Conservation (phyloP, 2,113 vertebrate species). For the Neoarius graeffei region DNA sequence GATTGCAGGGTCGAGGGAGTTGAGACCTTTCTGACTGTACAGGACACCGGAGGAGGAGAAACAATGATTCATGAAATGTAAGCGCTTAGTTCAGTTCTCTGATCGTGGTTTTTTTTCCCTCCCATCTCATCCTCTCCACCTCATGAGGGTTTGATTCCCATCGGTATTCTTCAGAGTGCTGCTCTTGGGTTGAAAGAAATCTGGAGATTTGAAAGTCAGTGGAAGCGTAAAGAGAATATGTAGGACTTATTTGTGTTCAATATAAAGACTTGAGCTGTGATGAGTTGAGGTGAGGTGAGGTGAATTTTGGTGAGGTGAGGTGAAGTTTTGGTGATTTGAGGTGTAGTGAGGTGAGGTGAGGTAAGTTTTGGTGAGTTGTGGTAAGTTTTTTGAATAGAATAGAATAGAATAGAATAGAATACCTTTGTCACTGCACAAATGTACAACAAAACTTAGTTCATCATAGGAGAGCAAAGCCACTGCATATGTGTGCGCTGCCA, state of each 20-base stretch:
- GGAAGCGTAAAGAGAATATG: not conserved
- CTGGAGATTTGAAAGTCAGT: not conserved
- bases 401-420: too few relatives aligned
- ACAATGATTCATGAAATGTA: not conserved
- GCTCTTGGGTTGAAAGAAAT: not conserved
- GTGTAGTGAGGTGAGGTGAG: too few relatives aligned
- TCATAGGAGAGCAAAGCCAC: too few relatives aligned
- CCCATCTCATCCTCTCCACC: not conserved
- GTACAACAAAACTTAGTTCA: too few relatives aligned
- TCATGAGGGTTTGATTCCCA: not conserved
- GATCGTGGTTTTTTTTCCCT: not conserved
- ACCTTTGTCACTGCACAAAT: too few relatives aligned
- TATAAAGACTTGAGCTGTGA: not conserved
- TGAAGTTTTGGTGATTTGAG: too few relatives aligned
- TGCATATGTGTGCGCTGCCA: too few relatives aligned
- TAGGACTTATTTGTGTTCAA: not conserved
- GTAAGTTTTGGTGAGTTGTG: too few relatives aligned
- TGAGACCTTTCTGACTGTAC: conserved; percentile 3
- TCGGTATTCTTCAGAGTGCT: not conserved
- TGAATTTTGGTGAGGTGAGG: too few relatives aligned
- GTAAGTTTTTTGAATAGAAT: too few relatives aligned
- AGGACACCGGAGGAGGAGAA: not conserved
- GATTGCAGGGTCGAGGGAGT: conserved; percentile 12
- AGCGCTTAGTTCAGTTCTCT: not conserved
- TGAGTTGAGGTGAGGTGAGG: not conserved